A percentile compares a stretch with the other conserved stretches of the same genome.
phyloP scores from a whole-genome alignment of 92 coral and sea anemone genomes.

The Phenganax stokvisi region DNA sequence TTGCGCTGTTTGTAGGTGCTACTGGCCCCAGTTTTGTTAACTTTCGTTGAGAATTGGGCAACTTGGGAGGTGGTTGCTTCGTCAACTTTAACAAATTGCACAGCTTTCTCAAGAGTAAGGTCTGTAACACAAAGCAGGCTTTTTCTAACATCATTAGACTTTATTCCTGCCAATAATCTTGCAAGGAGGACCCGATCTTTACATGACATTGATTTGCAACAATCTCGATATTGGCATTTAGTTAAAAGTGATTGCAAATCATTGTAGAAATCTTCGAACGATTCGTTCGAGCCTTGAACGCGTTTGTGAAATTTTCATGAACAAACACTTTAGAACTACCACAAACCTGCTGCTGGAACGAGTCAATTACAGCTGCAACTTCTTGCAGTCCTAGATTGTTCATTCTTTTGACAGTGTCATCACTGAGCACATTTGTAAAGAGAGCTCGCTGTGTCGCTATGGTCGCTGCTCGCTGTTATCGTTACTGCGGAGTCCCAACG shows the following conservation, averaged over 20 bases:
- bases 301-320: slow-evolving; percentile 40
- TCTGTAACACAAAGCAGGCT: slow-evolving; percentile 26
- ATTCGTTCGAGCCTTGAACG: slow-evolving; percentile 32
- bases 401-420: slow-evolving; percentile 37
- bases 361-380: slow-evolving; percentile 11
- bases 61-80: slow-evolving; percentile 29
- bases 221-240: slow-evolving; percentile 33
- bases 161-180: slow-evolving; percentile 39
- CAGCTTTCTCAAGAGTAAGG: slow-evolving; percentile 45
- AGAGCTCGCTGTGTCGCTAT: slow-evolving; percentile 26
- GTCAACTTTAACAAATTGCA: slow-evolving; percentile 22
- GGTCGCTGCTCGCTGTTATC: slow-evolving; percentile 4
- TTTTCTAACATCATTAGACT: slow-evolving; percentile 35
- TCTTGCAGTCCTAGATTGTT: slow-evolving; percentile 27
- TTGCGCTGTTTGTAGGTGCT: not conserved
- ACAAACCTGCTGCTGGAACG: slow-evolving; percentile 40
- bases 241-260: slow-evolving; percentile 38
- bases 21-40: slow-evolving; percentile 18
- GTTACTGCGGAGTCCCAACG: slow-evolving; percentile 29
- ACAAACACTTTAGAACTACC: slow-evolving; percentile 39
- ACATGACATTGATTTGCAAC: slow-evolving; percentile 44
- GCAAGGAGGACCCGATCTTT: slow-evolving; percentile 34
- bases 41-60: not conserved
- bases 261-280: slow-evolving; percentile 36
- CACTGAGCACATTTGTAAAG: slow-evolving; percentile 30